A percentile compares a stretch with the other conserved stretches of the same genome.
phyloP scores from a whole-genome alignment of 1,140 invertebrate species.

The Drosophila sechellia region DNA sequence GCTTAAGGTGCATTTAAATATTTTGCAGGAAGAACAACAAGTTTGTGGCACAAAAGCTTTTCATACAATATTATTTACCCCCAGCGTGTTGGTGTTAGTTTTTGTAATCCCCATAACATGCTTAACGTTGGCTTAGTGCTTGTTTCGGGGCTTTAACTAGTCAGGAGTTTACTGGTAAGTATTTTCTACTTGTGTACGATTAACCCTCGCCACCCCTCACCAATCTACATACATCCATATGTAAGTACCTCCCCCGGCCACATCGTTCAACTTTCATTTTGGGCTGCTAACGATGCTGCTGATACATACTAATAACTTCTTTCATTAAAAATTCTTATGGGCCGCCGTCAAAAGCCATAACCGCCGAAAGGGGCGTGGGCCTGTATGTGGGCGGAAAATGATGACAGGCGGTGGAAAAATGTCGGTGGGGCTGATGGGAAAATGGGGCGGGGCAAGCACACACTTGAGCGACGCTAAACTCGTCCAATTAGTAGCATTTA shows the following conservation, averaged over 20 bases:
- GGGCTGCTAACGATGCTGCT: conserved; percentile 76
- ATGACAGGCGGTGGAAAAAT: neutral
- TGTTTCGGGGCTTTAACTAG: neutral
- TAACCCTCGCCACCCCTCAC: neutral
- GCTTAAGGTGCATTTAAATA: conserved; percentile 1
- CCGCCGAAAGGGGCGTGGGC: neutral
- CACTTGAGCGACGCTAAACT: conserved; percentile 79
- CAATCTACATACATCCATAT: conserved; percentile 25
- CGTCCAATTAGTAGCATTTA: conserved; percentile 82
- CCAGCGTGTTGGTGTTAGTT: neutral
- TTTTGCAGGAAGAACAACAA: neutral
- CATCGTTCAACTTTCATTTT: conserved; percentile 66
- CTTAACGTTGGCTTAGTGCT: neutral
- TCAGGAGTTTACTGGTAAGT: neutral
- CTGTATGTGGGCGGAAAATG: neutral
- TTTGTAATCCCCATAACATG: neutral
- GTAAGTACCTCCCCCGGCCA: conserved; percentile 17
- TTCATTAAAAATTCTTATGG: conserved; percentile 79
- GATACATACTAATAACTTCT: conserved; percentile 80
- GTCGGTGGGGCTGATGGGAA: conserved; percentile 1
- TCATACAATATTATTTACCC: neutral
- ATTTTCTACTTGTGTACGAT: conserved; percentile 7
- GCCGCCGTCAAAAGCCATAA: conserved; percentile 58
- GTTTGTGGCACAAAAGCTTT: neutral
- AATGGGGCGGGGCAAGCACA: conserved; percentile 40